Conservation (phyloP, 2,797 vertebrate species). For the Petrocephalus sullivani region DNA sequence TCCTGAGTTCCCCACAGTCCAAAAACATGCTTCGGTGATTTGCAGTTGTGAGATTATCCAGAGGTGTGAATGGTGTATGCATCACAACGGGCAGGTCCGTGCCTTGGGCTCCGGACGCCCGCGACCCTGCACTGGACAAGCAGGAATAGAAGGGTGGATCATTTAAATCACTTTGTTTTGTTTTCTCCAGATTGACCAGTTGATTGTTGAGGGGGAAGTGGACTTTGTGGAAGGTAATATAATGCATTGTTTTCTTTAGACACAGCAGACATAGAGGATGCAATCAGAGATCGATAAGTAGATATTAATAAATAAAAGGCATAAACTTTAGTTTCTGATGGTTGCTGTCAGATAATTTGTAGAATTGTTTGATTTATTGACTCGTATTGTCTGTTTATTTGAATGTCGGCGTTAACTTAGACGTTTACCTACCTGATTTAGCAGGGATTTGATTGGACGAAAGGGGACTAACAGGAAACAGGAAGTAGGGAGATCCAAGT, state of each 20-base stretch:
- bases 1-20: background rate
- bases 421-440: background rate
- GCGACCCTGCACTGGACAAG: background rate
- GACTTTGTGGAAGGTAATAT: constrained; percentile 39
- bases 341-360: background rate
- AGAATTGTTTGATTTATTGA: background rate
- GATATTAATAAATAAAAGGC: background rate
- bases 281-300: background rate
- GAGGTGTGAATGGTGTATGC: background rate
- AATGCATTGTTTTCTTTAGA: background rate
- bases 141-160: background rate
- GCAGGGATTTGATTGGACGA: background rate
- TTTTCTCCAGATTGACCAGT: constrained; percentile 53
- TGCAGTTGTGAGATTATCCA: background rate
- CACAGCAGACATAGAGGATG: background rate
- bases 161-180: background rate
- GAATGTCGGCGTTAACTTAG: background rate
- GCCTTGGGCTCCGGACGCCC: background rate
- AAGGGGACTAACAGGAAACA: background rate
- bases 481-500: background rate
- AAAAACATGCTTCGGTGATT: background rate
- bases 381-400: background rate
- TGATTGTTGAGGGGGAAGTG: constrained; percentile 58
- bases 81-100: background rate
- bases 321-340: background rate